Evolutionary conservation across 2,113 vertebrate species (phyloP), one percentile per base, ranked within the genome.

Genomic region (Steatornis caripensis): DNA sequence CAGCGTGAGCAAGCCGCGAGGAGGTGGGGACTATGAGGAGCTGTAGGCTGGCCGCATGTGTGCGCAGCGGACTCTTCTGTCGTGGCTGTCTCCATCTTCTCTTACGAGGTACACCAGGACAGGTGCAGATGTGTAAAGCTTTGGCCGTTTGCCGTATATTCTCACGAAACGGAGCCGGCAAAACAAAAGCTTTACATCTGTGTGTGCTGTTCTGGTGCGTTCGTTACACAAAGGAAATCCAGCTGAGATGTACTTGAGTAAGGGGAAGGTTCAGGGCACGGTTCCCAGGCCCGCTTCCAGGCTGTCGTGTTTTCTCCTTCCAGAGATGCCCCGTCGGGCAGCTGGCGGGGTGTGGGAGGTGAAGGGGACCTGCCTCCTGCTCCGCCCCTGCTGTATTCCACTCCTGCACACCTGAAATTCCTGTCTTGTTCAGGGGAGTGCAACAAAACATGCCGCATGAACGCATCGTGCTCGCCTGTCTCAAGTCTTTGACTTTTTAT

Each of bases 1-100:
- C 3, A 87, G 94, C 5, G 3, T 78, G 39, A 24, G 94, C 97
- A 91, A 98, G 79, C 98, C 98, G 36, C 97, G 77, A 39, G 98
- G 98, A 4, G 99, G 98, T 1, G 99, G 99, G 2, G 99, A 99
- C 96, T 99, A 99, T 1, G 99, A 99, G 97, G 99, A 99, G 91
- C 99, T 99, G 70, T 99, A 99, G 98, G 60, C 90, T 54, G 23
- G 54, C 57, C 10, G 11, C 34, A 7, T 15, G 45, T 32, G 9
- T 8, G 4, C 2, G 8, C 71, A n/a, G 89, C 11, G 3, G 77
- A 70, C 78, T 84, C 84, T 68, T 27, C 74, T 51, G 1, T 65
- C 4, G 2, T 79, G 80, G 80, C 94, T 92, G 79, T 66, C 91
- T 87, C 91, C 95, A 79, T 87, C 74, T 64, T 85, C 90, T 89